A percentile compares a stretch with the other conserved stretches of the same genome.
phyloP scores from a whole-genome alignment of 2,888 invertebrate species.

The Oscheius sp. region DNA sequence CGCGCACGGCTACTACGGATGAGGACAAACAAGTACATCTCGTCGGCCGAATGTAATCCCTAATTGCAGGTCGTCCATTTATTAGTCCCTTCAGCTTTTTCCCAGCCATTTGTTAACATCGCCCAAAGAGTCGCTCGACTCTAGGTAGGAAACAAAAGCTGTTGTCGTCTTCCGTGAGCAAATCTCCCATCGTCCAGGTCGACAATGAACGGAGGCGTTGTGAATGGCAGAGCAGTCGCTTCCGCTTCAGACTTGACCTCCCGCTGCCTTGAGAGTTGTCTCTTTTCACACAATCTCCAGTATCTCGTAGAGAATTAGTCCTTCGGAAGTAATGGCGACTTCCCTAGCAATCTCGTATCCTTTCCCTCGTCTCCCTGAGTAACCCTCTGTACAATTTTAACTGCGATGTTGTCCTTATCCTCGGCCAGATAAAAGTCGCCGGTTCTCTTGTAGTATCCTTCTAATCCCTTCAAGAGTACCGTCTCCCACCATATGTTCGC shows the following conservation, averaged over 20 bases:
- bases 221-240: constrained; percentile 22
- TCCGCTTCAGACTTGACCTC: constrained; percentile 3
- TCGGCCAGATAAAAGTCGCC: neutral
- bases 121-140: neutral
- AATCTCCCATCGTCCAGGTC: neutral
- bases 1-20: constrained; percentile 23
- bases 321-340: no score
- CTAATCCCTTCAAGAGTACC: no score
- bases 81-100: constrained; percentile 13
- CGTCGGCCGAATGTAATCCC: constrained; percentile 10
- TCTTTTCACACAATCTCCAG: neutral
- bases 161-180: neutral
- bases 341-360: no score
- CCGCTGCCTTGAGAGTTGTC: constrained; percentile 3
- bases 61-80: constrained; percentile 26
- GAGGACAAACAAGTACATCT: constrained; percentile 28
- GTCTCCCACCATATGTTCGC: neutral
- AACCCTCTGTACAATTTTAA: neutral
- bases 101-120: neutral
- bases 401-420: neutral
- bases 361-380: neutral
- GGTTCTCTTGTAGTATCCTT: neutral
- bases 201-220: constrained; percentile 29
- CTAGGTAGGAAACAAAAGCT: neutral
- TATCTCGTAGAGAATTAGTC: no score